Evolutionary conservation across 2,888 invertebrate genomes (phyloP).

Genomic region (Microplitis deprimator): DNA sequence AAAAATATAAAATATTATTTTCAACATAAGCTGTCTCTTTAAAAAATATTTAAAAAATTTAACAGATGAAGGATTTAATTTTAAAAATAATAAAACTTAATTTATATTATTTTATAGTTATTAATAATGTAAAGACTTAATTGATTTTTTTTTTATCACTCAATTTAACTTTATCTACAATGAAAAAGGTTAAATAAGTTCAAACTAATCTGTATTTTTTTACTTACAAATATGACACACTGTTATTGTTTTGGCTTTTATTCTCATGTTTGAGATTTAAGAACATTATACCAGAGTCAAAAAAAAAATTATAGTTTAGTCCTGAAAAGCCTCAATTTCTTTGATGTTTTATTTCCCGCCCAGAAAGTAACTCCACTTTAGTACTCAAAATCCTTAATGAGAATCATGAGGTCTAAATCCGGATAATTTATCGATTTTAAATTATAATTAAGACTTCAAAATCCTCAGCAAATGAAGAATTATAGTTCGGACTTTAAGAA

Average conservation of each 20-base stretch:
- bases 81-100: not conserved
- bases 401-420: too few species aligned
- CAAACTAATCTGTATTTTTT: slow-evolving; percentile 2
- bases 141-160: slow-evolving; percentile 12
- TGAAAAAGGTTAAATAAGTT: slow-evolving; percentile 19
- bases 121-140: slow-evolving; percentile 11
- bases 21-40: not conserved
- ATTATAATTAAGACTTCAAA: too few species aligned
- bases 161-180: slow-evolving; percentile 16
- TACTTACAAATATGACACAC: not conserved
- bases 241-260: not conserved
- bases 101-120: not conserved
- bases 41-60: too few species aligned
- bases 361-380: too few species aligned
- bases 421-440: too few species aligned
- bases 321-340: too few species aligned
- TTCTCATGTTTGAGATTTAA: not conserved
- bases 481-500: too few species aligned
- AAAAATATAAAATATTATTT: not conserved
- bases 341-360: too few species aligned
- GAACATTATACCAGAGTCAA: not conserved
- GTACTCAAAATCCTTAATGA: too few species aligned
- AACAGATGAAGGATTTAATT: not conserved
- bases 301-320: too few species aligned
- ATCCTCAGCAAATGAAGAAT: too few species aligned